These are phyloP conservation scores for Synergus itoensis DNA, from an alignment of 2,888 invertebrate genomes.

Conservation along the genomic window DNA sequence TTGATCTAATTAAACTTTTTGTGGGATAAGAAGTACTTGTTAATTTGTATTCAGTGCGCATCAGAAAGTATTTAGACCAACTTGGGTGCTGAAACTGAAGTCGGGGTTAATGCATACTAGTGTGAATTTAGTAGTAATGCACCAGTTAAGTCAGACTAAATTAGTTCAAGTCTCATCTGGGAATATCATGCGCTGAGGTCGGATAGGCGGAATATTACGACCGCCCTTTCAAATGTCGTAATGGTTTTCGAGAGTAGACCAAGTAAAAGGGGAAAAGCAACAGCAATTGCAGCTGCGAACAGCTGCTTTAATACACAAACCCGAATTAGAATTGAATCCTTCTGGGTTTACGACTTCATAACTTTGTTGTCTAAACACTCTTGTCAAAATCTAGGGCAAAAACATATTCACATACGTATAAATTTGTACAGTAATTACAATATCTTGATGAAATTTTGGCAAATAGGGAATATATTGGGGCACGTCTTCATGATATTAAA, in stretches of 20 bases:
- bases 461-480: too few species aligned
- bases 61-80: background rate
- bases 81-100: background rate
- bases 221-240: conserved; percentile 3
- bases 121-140: conserved; percentile 18
- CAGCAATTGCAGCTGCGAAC: background rate
- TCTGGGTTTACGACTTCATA: background rate
- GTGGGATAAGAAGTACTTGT: too few species aligned
- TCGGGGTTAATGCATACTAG: background rate
- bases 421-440: too few species aligned
- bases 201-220: background rate
- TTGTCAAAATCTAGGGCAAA: background rate
- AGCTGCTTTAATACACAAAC: background rate
- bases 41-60: background rate
- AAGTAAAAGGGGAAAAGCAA: background rate
- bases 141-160: conserved; percentile 1
- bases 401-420: too few species aligned
- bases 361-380: background rate
- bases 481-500: too few species aligned
- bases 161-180: conserved; percentile 18
- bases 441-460: too few species aligned
- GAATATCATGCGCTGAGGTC: conserved; percentile 16
- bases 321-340: background rate
- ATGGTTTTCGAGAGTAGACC: background rate
- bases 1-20: too few species aligned